A percentile compares a stretch with the other conserved stretches of the same genome.
phyloP scores from a whole-genome alignment of 2,888 invertebrate species.

The Toxonevra muliebris region DNA sequence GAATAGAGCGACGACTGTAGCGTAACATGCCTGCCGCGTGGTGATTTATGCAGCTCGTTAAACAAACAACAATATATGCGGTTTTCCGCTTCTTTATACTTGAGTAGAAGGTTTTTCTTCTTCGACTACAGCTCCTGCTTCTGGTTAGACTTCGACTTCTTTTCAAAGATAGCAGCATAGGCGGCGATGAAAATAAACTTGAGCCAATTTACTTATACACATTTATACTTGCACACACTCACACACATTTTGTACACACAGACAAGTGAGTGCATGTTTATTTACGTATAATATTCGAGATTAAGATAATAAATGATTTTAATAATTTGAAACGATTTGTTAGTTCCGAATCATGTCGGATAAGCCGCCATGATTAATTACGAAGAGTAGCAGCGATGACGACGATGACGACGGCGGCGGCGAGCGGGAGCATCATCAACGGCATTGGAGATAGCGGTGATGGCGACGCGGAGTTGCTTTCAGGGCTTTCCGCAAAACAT shows the following conservation, averaged over 20 bases:
- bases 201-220: neutral
- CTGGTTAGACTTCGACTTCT: too few species aligned
- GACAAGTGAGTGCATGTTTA: neutral
- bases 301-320: constrained; percentile 59
- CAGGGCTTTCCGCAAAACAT: neutral
- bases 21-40: too few species aligned
- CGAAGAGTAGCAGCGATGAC: constrained; percentile 12
- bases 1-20: too few species aligned
- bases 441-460: too few species aligned
- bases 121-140: too few species aligned
- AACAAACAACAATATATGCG: too few species aligned
- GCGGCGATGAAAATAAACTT: too few species aligned
- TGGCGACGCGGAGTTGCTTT: neutral
- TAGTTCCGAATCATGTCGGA: constrained; percentile 46
- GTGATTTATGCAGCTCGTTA: too few species aligned
- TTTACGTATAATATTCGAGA: constrained; percentile 31
- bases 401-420: neutral
- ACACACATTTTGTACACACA: neutral
- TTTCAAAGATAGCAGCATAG: too few species aligned
- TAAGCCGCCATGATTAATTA: constrained; percentile 43
- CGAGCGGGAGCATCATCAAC: too few species aligned
- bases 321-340: constrained; percentile 62
- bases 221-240: neutral
- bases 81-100: too few species aligned
- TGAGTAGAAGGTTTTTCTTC: too few species aligned